A percentile compares a stretch with the other conserved stretches of the same genome.
phyloP scores from a whole-genome alignment of 2,888 invertebrate genomes.

The Tortricodes alternella region DNA sequence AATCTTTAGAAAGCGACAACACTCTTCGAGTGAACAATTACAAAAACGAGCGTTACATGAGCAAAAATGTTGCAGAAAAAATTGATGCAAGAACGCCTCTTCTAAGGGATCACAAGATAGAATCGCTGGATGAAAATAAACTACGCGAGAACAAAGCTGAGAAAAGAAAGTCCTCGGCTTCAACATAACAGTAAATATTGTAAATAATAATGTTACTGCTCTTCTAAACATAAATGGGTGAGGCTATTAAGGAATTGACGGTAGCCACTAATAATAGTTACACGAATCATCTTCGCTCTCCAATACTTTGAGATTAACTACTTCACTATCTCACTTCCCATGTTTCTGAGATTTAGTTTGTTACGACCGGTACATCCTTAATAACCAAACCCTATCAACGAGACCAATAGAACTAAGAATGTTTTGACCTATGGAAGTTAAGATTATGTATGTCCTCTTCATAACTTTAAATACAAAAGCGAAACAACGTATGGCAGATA shows the following conservation, averaged over 20 bases:
- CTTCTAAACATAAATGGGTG: conserved; percentile 33
- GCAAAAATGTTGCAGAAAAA: conserved; percentile 64
- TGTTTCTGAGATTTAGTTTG: background rate
- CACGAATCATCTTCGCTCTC: background rate
- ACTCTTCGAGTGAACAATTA: conserved; percentile 66
- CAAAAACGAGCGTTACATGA: conserved; percentile 66
- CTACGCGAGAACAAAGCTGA: conserved; percentile 71
- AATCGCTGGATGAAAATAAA: conserved; percentile 76
- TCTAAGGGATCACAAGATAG: conserved; percentile 73
- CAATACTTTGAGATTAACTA: background rate
- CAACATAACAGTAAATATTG: conserved; percentile 58
- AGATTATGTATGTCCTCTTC: conserved; percentile 20
- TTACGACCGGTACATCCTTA: background rate
- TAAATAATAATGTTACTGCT: conserved; percentile 35
- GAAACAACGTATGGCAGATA: conserved; percentile 13
- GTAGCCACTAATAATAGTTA: background rate
- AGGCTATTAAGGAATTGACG: conserved; percentile 4
- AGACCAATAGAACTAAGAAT: conserved; percentile 65
- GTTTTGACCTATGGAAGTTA: conserved; percentile 19
- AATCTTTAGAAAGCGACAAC: conserved; percentile 65
- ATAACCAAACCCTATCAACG: conserved; percentile 32
- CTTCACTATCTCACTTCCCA: background rate
- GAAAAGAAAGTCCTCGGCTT: conserved; percentile 76
- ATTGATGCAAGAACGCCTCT: conserved; percentile 73
- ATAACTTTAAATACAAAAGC: conserved; percentile 7